Evolutionary conservation across 2,888 invertebrate species (phyloP).

Genomic region (Drosophila mimetica): DNA sequence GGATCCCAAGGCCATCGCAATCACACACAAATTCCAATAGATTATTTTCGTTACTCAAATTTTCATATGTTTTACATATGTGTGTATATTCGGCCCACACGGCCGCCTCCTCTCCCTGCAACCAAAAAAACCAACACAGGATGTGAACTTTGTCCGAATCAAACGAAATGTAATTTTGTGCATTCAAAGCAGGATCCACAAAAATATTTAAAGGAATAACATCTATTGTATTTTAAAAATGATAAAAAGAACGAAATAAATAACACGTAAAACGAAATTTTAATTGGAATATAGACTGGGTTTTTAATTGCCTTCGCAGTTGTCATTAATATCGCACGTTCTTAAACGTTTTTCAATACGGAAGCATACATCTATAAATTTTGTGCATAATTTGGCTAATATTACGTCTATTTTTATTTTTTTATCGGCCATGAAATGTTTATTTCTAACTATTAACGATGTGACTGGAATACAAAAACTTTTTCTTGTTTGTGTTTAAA

Average conservation of each 20-base stretch:
- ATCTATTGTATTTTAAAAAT: slow-evolving; percentile 38
- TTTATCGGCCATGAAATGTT: too few relatives aligned
- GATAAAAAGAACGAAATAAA: slow-evolving; percentile 41
- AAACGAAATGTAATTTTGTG: slow-evolving; percentile 62
- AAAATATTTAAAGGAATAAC: slow-evolving; percentile 52
- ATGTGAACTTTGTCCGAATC: slow-evolving; percentile 60
- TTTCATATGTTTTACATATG: slow-evolving; percentile 62
- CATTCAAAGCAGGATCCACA: slow-evolving; percentile 52
- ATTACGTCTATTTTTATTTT: too few relatives aligned
- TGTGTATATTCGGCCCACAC: slow-evolving; percentile 53
- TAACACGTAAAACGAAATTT: slow-evolving; percentile 33
- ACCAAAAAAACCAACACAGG: slow-evolving; percentile 16
- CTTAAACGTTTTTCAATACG: background rate
- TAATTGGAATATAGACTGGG: background rate
- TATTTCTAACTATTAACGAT: too few relatives aligned
- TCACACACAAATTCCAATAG: slow-evolving; percentile 51
- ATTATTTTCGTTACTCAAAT: slow-evolving; percentile 61
- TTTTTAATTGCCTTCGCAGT: background rate
- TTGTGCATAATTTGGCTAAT: too few relatives aligned
- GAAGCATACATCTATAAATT: background rate
- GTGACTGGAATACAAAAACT: too few relatives aligned
- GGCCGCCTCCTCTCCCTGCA: slow-evolving; percentile 47
- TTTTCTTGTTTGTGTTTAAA: too few relatives aligned
- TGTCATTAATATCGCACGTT: background rate
- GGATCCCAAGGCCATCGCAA: slow-evolving; percentile 23